Evolutionary conservation across 2,888 invertebrate species (phyloP).

Genomic region (Drosophila flavopinicola): DNA sequence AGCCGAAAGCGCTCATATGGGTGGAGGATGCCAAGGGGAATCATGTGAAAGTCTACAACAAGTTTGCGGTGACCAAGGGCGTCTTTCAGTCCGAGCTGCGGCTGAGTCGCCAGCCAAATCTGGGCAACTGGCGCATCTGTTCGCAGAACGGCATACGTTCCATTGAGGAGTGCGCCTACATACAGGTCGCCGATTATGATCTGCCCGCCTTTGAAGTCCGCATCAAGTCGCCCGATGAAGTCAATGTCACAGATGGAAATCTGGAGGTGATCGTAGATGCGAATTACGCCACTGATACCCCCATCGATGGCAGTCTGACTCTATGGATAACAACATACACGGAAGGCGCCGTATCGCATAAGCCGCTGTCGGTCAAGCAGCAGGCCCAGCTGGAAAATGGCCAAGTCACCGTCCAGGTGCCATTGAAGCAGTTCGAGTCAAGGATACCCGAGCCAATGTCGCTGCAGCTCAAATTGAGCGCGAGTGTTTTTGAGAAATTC

Average conservation of each 20-base stretch:
- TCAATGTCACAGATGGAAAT: neutral
- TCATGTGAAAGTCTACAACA: neutral
- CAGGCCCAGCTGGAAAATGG: neutral
- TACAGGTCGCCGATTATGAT: slow-evolving; percentile 5
- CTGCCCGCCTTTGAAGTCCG: neutral
- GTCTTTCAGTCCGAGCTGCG: slow-evolving; percentile 19
- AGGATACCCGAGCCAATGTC: neutral
- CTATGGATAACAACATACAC: neutral
- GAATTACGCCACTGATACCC: neutral
- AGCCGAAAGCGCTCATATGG: slow-evolving; percentile 12
- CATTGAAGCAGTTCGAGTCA: neutral
- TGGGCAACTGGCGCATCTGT: slow-evolving; percentile 48
- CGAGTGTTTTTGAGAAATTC: neutral
- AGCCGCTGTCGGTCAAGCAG: neutral
- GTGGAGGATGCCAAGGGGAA: slow-evolving; percentile 31
- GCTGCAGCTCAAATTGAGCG: neutral
- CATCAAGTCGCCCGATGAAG: neutral
- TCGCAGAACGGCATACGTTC: slow-evolving; percentile 1
- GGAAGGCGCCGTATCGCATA: neutral
- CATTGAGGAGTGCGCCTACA: slow-evolving; percentile 7
- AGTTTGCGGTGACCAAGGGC: slow-evolving; percentile 1
- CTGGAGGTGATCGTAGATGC: slow-evolving; percentile 4
- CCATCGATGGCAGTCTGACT: slow-evolving; percentile 4
- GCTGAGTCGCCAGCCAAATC: slow-evolving; percentile 13
- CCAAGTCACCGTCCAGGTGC: neutral